Evolutionary conservation across 2,113 vertebrate species (phyloP), one percentile per base, ranked within the genome.

Genomic region (Proteles cristata): DNA sequence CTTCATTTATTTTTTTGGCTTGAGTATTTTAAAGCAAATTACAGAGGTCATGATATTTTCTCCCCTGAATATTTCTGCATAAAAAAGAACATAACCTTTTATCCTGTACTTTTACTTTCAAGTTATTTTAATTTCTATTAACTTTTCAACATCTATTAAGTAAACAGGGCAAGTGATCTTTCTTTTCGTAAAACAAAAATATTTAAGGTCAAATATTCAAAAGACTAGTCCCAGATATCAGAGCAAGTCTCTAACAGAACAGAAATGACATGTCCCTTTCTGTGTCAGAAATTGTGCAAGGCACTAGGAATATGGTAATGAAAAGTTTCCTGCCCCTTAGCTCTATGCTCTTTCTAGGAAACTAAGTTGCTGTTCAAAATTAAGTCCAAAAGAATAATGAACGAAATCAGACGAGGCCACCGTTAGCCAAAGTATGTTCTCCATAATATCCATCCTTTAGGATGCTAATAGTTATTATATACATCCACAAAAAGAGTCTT

Each of bases 11-110:
- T 48, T 88, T 94, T 73, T 96, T 82, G 94, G 33, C 23, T 65
- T 31, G 10, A 73, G 9, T 63, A 87, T 80, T 87, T 97, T 96
- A 93, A 95, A 96, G 66, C 85, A 55, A 77, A 31, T 93, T 17
- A 5, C 10, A 85, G 26, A 68, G 74, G 74, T 23, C 14, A 33
- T 71, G 31, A 48, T 65, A 61, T 84, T 81, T 85, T 88, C 53
- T 93, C 33, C 23, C 11, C 43, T n/a, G 88, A 79, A 88, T 82
- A 81, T 50, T 91, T 95, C 11, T 87, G 16, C 79, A 91, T 66
- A 80, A 68, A 83, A 90, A 53, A 85, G 9, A 83, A 9, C 5
- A 73, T n/a, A 85, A 35, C 11, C 48, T 92, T 86, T 95, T 89
- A 43, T 74, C 92, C 1, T 94, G 21, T 48, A 84, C 35, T 93